phyloP scores from a whole-genome alignment of 2,888 invertebrate species.

The Lepetodrilus schrolli region DNA sequence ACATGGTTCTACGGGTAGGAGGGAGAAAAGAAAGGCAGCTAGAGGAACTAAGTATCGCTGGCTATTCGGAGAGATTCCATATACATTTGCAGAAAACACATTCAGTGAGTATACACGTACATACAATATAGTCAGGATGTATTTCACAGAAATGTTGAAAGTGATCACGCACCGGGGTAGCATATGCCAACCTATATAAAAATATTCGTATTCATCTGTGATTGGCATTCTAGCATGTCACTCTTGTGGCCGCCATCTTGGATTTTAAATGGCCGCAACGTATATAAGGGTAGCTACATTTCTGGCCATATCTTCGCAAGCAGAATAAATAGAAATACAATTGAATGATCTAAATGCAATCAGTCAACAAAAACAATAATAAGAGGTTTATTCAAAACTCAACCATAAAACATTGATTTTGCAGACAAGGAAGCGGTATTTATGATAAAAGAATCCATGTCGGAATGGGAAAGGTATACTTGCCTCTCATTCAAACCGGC shows the following conservation, averaged over 20 bases:
- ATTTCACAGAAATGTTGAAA: too few relatives aligned
- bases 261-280: too few relatives aligned
- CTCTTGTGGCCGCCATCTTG: not conserved
- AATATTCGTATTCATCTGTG: not conserved
- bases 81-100: not conserved
- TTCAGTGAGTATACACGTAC: not conserved
- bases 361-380: too few relatives aligned
- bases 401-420: not conserved
- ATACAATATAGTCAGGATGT: not conserved
- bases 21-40: not conserved
- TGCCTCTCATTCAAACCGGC: conserved; percentile 62
- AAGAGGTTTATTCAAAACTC: too few relatives aligned
- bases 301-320: not conserved
- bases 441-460: conserved; percentile 66
- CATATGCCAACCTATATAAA: too few relatives aligned
- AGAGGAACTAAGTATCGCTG: not conserved
- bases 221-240: not conserved
- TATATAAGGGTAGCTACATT: not conserved
- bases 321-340: too few relatives aligned
- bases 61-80: not conserved
- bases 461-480: conserved; percentile 71
- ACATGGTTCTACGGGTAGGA: not conserved
- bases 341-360: too few relatives aligned
- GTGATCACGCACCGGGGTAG: too few relatives aligned
- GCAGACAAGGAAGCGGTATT: conserved; percentile 61